phyloP scores from a whole-genome alignment of 2,888 invertebrate species.

The Busseola fusca region DNA sequence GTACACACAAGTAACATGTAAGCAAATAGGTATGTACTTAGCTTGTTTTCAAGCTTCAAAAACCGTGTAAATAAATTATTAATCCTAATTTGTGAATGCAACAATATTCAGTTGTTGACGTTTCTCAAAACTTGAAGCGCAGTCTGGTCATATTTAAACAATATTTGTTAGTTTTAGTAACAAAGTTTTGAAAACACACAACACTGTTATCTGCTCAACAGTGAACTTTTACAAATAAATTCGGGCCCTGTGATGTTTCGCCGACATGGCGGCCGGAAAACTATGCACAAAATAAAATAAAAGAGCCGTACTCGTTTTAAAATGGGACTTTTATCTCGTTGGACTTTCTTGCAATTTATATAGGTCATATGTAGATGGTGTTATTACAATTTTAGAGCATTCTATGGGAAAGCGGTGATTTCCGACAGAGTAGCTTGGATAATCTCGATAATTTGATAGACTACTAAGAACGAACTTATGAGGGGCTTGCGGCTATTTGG shows the following conservation, averaged over 20 bases:
- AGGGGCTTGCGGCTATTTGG: not conserved
- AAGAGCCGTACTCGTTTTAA: not conserved
- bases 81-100: not conserved
- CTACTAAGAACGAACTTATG: not conserved
- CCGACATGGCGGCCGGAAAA: not conserved
- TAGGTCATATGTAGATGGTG: not conserved
- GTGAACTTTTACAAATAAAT: conserved; percentile 1
- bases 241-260: not conserved
- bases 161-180: not conserved
- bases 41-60: not conserved
- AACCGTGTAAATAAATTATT: not conserved
- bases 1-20: too few relatives aligned
- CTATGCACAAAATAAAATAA: not conserved
- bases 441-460: not conserved
- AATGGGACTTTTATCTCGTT: not conserved
- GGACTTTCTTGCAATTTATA: not conserved
- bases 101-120: not conserved
- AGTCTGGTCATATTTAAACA: not conserved
- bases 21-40: not conserved
- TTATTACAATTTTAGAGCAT: conserved; percentile 2
- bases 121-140: not conserved
- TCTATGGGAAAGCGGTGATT: not conserved
- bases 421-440: not conserved
- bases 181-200: conserved; percentile 2
- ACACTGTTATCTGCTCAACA: not conserved